Evolutionary conservation across 1,140 invertebrate genomes (phyloP).

Genomic region (Helicoverpa armigera): DNA sequence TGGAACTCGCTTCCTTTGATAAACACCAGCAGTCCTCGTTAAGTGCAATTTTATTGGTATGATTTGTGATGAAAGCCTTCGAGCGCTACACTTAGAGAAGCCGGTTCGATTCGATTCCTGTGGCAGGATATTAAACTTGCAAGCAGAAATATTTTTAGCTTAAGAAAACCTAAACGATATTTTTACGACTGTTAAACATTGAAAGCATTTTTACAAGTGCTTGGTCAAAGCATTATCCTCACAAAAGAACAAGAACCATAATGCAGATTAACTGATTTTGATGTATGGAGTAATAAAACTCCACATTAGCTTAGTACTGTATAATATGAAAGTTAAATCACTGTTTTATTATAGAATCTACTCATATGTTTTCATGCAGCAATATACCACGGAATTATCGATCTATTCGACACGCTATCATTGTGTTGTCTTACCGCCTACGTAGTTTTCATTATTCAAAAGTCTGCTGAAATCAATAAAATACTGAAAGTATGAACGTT

Average conservation of each 20-base stretch:
- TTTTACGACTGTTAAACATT: no score
- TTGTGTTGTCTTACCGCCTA: constrained; percentile 37
- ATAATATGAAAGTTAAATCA: not conserved
- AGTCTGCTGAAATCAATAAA: constrained; percentile 50
- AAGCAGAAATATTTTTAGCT: no score
- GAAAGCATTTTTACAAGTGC: no score
- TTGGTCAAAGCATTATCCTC: no score
- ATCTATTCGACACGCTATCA: constrained; percentile 41
- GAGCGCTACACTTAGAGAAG: not conserved
- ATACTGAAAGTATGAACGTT: constrained; percentile 5
- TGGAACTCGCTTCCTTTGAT: constrained; percentile 13
- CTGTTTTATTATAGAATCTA: not conserved
- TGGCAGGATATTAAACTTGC: not conserved
- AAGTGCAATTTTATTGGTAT: not conserved
- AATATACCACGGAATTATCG: constrained; percentile 48
- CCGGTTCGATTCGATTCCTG: not conserved
- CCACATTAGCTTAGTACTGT: not conserved
- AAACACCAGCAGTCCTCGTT: not conserved
- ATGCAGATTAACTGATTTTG: no score
- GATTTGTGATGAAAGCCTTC: constrained; percentile 3
- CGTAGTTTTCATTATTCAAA: constrained; percentile 52
- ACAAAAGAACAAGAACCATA: no score
- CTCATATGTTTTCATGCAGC: not conserved
- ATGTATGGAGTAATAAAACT: no score
- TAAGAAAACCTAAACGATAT: no score